Percentiles rank a stretch among this genome's conserved stretches.
phyloP scores from a whole-genome alignment of 2,797 vertebrate genomes.

The Pseudochromis fuscus region DNA sequence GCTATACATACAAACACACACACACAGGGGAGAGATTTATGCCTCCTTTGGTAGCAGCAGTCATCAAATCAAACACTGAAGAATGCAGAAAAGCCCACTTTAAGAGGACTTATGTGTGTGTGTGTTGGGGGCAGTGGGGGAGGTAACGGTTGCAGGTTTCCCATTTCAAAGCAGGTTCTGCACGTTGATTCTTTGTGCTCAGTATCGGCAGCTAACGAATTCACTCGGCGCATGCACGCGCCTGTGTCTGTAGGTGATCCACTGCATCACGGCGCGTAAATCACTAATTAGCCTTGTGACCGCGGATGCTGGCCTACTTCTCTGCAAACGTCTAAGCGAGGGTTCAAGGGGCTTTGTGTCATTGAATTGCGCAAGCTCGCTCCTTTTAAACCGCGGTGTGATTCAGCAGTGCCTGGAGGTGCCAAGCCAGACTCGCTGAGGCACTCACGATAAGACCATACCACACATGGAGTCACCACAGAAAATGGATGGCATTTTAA shows the following conservation, averaged over 20 bases:
- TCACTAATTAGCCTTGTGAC: conserved; percentile 76
- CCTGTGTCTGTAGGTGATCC: conserved; percentile 45
- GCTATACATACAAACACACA: conserved; percentile 28
- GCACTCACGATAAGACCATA: conserved; percentile 60
- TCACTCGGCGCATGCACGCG: conserved; percentile 28
- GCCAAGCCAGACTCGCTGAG: conserved; percentile 43
- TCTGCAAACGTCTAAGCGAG: conserved; percentile 31
- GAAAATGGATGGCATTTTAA: conserved; percentile 34
- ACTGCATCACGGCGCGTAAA: conserved; percentile 46
- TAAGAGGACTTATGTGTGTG: background rate
- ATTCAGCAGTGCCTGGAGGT: conserved; percentile 72
- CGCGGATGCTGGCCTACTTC: conserved; percentile 63
- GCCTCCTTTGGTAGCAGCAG: conserved; percentile 1
- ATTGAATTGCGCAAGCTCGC: conserved; percentile 56
- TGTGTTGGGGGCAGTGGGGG: background rate
- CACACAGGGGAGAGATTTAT: background rate
- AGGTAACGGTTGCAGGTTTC: conserved; percentile 5
- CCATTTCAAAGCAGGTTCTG: conserved; percentile 37
- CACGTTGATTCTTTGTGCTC: conserved; percentile 44
- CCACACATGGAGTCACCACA: conserved; percentile 19
- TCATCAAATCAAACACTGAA: conserved; percentile 18
- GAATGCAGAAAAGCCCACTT: conserved; percentile 23
- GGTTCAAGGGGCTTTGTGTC: conserved; percentile 66
- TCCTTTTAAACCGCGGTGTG: conserved; percentile 48
- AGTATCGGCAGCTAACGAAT: conserved; percentile 57